A percentile compares a stretch with the other conserved stretches of the same genome.
phyloP scores from a whole-genome alignment of 1,140 invertebrate species.

The Aphis gossypii region DNA sequence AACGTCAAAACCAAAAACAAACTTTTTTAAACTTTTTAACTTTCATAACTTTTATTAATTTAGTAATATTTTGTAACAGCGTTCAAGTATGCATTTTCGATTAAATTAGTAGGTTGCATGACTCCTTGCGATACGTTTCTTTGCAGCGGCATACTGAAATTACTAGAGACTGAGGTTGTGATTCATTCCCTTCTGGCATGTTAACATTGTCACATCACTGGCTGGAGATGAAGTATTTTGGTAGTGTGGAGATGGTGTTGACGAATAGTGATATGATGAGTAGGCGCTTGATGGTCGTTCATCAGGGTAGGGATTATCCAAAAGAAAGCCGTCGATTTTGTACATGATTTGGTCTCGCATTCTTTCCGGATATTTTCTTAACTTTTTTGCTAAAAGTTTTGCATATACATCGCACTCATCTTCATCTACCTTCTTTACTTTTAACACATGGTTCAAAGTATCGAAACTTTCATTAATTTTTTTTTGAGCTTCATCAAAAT shows the following conservation, averaged over 20 bases:
- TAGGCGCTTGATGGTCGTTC: slow-evolving; percentile 33
- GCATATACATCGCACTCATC: slow-evolving; percentile 34
- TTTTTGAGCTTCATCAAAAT: slow-evolving; percentile 22
- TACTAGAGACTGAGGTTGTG: not conserved
- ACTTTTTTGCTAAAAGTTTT: slow-evolving; percentile 61
- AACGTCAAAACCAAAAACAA: not conserved
- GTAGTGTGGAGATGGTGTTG: slow-evolving; percentile 37
- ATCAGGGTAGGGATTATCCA: slow-evolving; percentile 42
- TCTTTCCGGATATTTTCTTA: slow-evolving; percentile 61
- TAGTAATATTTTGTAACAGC: not conserved
- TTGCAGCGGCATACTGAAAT: not conserved
- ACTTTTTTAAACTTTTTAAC: not conserved
- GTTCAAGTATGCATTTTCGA: slow-evolving; percentile 15
- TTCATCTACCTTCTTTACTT: slow-evolving; percentile 52
- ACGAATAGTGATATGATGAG: slow-evolving; percentile 6
- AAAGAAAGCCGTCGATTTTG: slow-evolving; percentile 59
- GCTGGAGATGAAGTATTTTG: slow-evolving; percentile 43
- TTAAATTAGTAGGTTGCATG: slow-evolving; percentile 32
- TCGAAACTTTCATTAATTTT: slow-evolving; percentile 30
- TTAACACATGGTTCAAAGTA: slow-evolving; percentile 16
- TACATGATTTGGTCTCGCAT: slow-evolving; percentile 61
- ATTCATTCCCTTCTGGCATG: not conserved
- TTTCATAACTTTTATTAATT: not conserved
- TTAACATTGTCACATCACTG: slow-evolving; percentile 32
- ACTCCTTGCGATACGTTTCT: slow-evolving; percentile 38